Conservation (phyloP, 2,888 invertebrate species). For the Ischnus inquisitorius region DNA sequence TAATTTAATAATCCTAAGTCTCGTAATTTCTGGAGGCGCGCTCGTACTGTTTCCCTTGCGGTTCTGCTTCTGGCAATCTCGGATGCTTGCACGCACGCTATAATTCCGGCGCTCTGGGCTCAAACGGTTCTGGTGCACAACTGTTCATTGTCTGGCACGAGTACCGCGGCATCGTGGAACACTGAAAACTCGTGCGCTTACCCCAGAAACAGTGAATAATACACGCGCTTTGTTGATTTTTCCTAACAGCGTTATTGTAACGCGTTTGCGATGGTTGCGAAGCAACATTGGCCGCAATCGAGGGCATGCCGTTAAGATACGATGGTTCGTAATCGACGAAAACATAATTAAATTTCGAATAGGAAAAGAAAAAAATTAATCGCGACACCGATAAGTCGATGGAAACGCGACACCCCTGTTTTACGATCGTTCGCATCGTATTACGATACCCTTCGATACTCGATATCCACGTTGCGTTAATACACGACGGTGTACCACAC, state of each 20-base stretch:
- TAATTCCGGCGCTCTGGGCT: constrained; percentile 25
- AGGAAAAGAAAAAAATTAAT: too few relatives aligned
- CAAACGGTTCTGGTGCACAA: constrained; percentile 45
- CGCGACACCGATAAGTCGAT: too few relatives aligned
- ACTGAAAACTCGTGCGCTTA: neutral
- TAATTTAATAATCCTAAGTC: constrained; percentile 71
- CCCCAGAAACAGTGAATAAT: constrained; percentile 32
- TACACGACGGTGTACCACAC: neutral
- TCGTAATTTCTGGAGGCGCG: constrained; percentile 49
- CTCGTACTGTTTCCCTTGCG: constrained; percentile 29
- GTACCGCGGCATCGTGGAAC: constrained; percentile 9
- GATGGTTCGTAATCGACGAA: too few relatives aligned
- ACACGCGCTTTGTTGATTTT: constrained; percentile 30
- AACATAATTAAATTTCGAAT: too few relatives aligned
- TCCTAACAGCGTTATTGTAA: constrained; percentile 10
- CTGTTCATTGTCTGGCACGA: constrained; percentile 61
- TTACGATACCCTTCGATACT: constrained; percentile 75
- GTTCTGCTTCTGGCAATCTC: constrained; percentile 51
- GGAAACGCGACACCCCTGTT: neutral
- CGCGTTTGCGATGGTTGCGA: too few relatives aligned
- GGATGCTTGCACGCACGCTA: constrained; percentile 43
- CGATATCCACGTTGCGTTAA: constrained; percentile 60
- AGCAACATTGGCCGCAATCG: constrained; percentile 8
- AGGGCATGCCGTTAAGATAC: too few relatives aligned
- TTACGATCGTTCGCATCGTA: constrained; percentile 71